A percentile compares a stretch with the other conserved stretches of the same genome.
Conservation (phyloP, 2,113 vertebrate species). For the Phyllopteryx taeniolatus region DNA sequence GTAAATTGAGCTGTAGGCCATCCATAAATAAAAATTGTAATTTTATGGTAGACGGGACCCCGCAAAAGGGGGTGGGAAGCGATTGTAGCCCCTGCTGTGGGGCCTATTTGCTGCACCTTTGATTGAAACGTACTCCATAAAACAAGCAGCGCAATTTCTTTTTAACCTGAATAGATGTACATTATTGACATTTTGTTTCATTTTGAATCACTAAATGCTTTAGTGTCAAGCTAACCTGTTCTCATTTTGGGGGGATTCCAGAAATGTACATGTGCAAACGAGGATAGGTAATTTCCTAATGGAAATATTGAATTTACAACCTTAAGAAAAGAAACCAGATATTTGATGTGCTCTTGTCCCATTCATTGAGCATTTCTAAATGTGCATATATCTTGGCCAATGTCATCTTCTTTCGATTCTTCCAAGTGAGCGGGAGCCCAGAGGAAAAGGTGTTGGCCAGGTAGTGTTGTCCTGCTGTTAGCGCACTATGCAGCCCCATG, state of each 20-base stretch:
- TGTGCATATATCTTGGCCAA: neutral
- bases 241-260: neutral
- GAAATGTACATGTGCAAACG: neutral
- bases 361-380: neutral
- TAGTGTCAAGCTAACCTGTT: too few relatives aligned
- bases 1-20: conserved; percentile 41
- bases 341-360: neutral
- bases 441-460: conserved; percentile 40
- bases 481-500: conserved; percentile 30
- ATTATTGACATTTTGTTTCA: neutral
- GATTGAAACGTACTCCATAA: conserved; percentile 11
- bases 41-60: conserved; percentile 49
- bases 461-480: conserved; percentile 28
- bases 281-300: neutral
- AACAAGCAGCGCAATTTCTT: neutral
- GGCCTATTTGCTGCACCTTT: conserved; percentile 32
- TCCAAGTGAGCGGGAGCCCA: neutral
- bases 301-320: too few relatives aligned
- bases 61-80: conserved; percentile 44
- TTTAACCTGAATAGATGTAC: neutral
- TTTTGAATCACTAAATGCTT: too few relatives aligned
- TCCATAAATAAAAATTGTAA: conserved; percentile 49
- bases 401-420: neutral
- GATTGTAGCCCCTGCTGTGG: conserved; percentile 59
- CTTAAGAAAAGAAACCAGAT: too few relatives aligned